Conservation (phyloP, 2,797 vertebrate species). For the Semaprochilodus insignis region DNA sequence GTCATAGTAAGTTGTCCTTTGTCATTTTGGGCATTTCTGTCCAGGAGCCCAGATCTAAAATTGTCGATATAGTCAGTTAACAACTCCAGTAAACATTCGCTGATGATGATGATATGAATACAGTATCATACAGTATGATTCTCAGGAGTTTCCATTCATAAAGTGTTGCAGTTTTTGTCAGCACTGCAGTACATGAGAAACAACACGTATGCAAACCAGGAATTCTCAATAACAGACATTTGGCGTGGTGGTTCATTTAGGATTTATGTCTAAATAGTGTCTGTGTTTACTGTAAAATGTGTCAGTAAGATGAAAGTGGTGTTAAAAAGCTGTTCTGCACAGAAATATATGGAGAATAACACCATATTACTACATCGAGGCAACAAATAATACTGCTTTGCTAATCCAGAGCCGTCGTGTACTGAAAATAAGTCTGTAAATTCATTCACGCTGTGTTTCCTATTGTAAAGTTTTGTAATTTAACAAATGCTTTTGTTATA, state of each 20-base stretch:
- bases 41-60: constrained; percentile 5
- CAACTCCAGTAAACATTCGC: not conserved
- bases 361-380: constrained; percentile 29
- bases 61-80: constrained; percentile 5
- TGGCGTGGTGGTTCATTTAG: constrained; percentile 25
- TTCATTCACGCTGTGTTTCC: constrained; percentile 71
- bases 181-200: constrained; percentile 47
- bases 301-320: constrained; percentile 4
- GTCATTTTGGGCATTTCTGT: not conserved
- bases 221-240: constrained; percentile 15
- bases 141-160: constrained; percentile 41
- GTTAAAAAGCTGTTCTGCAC: not conserved
- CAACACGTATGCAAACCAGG: constrained; percentile 41
- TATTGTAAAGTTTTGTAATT: constrained; percentile 79
- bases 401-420: constrained; percentile 53
- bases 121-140: not conserved
- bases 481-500: constrained; percentile 73
- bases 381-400: constrained; percentile 55
- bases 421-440: constrained; percentile 64
- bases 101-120: not conserved
- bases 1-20: not conserved
- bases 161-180: not conserved
- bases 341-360: not conserved
- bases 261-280: constrained; percentile 23
- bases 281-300: constrained; percentile 56